Percentiles rank a stretch among this genome's conserved stretches.
phyloP scores from a whole-genome alignment of 2,797 vertebrate genomes.

The Falco peregrinus region DNA sequence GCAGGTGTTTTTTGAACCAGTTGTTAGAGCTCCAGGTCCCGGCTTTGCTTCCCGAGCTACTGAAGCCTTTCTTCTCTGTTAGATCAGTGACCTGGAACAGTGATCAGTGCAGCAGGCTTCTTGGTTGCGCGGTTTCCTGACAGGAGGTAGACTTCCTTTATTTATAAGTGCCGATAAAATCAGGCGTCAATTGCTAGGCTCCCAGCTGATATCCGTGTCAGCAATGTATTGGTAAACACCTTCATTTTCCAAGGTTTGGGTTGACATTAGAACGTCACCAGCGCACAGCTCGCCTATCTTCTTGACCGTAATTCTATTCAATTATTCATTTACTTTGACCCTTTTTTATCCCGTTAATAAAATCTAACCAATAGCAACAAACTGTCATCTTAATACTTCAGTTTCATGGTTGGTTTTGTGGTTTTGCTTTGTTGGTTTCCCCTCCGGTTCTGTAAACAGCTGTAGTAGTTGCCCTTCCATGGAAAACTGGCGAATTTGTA shows the following conservation, averaged over 20 bases:
- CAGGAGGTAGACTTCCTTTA: slow-evolving; percentile 6
- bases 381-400: not conserved
- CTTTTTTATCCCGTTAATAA: not conserved
- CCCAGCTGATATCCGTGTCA: not conserved
- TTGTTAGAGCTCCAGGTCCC: not conserved
- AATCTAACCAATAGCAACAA: not conserved
- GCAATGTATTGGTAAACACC: not conserved
- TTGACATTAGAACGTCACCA: not conserved
- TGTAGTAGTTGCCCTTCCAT: not conserved
- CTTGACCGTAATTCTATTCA: not conserved
- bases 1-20: not conserved
- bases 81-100: slow-evolving; percentile 56
- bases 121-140: slow-evolving; percentile 6
- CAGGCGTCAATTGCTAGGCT: not conserved
- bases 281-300: not conserved
- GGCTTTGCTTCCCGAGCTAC: not conserved
- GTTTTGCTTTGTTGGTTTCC: not conserved
- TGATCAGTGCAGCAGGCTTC: slow-evolving; percentile 11
- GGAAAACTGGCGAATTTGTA: not conserved
- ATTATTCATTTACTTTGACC: not conserved
- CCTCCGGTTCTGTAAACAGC: not conserved
- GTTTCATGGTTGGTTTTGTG: not conserved
- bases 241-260: not conserved
- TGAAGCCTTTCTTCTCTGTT: not conserved
- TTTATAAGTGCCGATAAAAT: slow-evolving; percentile 28